Evolutionary conservation across 2,888 invertebrate species (phyloP).

Genomic region (Drosophila monieri): DNA sequence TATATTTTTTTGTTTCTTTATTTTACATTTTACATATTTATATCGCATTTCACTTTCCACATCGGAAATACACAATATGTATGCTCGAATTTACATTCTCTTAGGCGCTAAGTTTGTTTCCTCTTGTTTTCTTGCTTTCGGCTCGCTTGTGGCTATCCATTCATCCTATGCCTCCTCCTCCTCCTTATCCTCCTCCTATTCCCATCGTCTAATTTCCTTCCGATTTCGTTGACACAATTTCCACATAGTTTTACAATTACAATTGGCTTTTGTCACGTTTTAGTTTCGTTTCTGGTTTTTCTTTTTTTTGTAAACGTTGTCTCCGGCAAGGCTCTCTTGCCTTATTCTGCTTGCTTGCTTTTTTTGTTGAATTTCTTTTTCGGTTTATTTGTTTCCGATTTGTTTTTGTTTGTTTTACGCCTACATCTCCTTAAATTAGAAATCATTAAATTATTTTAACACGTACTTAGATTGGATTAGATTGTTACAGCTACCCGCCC

Average conservation of each 20-base stretch:
- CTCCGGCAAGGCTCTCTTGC: conserved; percentile 31
- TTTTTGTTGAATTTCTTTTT: conserved; percentile 46
- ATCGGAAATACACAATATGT: conserved; percentile 70
- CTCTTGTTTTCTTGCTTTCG: conserved; percentile 50
- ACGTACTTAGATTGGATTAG: conserved; percentile 79
- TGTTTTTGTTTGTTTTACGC: conserved; percentile 63
- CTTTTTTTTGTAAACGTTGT: conserved; percentile 42
- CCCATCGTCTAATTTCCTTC: conserved; percentile 13
- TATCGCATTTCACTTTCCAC: conserved; percentile 73
- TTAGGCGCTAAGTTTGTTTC: conserved; percentile 72
- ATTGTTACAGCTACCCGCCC: conserved; percentile 80
- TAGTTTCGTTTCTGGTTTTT: conserved; percentile 48
- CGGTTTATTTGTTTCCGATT: conserved; percentile 57
- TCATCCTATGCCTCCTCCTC: conserved; percentile 29
- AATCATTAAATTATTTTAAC: conserved; percentile 78
- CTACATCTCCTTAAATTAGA: conserved; percentile 73
- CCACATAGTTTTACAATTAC: conserved; percentile 62
- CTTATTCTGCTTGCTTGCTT: conserved; percentile 7
- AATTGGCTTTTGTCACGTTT: conserved; percentile 69
- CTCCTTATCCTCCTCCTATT: not conserved
- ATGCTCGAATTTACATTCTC: conserved; percentile 74
- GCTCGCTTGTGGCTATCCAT: conserved; percentile 46
- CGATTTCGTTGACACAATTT: conserved; percentile 50
- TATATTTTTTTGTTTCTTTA: conserved; percentile 78
- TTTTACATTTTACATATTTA: conserved; percentile 82